Conservation (phyloP, 1,140 invertebrate species). For the Euschistus heros region DNA sequence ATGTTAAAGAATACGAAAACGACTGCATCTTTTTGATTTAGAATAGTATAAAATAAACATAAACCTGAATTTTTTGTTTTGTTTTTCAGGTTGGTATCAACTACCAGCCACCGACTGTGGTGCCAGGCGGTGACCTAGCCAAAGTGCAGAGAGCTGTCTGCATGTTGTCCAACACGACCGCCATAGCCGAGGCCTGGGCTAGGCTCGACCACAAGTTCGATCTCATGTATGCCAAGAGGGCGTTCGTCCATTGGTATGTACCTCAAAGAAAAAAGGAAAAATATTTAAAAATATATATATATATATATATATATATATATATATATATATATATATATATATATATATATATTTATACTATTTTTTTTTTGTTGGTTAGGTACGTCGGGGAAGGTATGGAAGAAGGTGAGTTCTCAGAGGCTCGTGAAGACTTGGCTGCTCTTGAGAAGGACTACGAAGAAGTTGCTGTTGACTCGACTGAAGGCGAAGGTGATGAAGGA, state of each 20-base stretch:
- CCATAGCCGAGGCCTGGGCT: slow-evolving; percentile 62
- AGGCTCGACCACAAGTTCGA: slow-evolving; percentile 66
- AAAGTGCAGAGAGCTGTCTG: slow-evolving; percentile 74
- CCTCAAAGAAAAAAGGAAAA: not conserved
- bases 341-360: not conserved
- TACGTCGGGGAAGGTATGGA: slow-evolving; percentile 58
- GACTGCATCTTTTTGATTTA: too few relatives aligned
- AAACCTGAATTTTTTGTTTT: not conserved
- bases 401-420: slow-evolving; percentile 70
- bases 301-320: not conserved
- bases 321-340: slow-evolving; percentile 9
- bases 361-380: slow-evolving; percentile 34
- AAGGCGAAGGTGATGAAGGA: slow-evolving; percentile 42
- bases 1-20: too few relatives aligned
- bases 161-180: slow-evolving; percentile 52
- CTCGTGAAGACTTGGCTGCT: slow-evolving; percentile 70
- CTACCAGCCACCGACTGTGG: slow-evolving; percentile 71
- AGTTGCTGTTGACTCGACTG: slow-evolving; percentile 49
- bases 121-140: slow-evolving; percentile 65
- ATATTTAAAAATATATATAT: not conserved
- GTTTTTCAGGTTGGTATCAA: slow-evolving; percentile 56
- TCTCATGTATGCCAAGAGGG: slow-evolving; percentile 67
- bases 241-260: slow-evolving; percentile 67
- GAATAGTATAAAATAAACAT: too few relatives aligned
- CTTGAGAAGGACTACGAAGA: slow-evolving; percentile 64